Evolutionary conservation across 2,888 invertebrate species (phyloP), one percentile per base, ranked within the genome.

Genomic region (Prenolepis imparis): DNA sequence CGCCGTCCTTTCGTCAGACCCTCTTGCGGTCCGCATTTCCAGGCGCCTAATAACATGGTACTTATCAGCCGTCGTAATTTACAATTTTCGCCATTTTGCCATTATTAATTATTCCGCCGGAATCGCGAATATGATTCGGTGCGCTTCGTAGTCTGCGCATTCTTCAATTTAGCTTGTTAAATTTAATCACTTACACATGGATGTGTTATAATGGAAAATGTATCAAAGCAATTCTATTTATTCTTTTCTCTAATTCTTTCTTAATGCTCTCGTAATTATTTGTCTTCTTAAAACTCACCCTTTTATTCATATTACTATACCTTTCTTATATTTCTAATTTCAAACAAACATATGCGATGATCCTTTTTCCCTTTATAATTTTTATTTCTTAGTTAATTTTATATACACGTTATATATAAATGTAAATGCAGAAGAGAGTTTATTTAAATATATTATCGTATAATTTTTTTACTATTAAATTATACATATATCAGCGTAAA

Each of bases 1-100:
- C 59, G 66, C 28, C 44, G 12, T 84, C 36, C 61, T 81, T 80
- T 84, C 84, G 59, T 73, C 41, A 52, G 67, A 63, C 36, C 57
- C 83, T 82, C 73, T 82, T 36, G 55, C 39, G 67, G 57, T 55
- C 15, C 57, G 72, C 67, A 70, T 77, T 55, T 83, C 67, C 32
- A 70, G 44, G 67, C 63, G 70, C 73, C 83, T 87, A 87, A 88
- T 86, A 85, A 85, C 77, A 74, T 66, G 82, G 32, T 68, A 61
- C 70, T 83, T 77, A 67, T 18, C 73, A 48, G 39, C 61, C 41
- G 21, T 48, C 36, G 70, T 74, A 86, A 86, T 86, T 90, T 88
- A 88, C 86, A 86, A 83, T 82, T 12, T 44, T 80, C 83, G 61
- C 68, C 52, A 28, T 64, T 61, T 77, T 72, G 74, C 64, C 75